Percentiles rank a stretch among this genome's conserved stretches.
phyloP scores from a whole-genome alignment of 2,113 vertebrate species.

The Romanogobio albipinnatus region DNA sequence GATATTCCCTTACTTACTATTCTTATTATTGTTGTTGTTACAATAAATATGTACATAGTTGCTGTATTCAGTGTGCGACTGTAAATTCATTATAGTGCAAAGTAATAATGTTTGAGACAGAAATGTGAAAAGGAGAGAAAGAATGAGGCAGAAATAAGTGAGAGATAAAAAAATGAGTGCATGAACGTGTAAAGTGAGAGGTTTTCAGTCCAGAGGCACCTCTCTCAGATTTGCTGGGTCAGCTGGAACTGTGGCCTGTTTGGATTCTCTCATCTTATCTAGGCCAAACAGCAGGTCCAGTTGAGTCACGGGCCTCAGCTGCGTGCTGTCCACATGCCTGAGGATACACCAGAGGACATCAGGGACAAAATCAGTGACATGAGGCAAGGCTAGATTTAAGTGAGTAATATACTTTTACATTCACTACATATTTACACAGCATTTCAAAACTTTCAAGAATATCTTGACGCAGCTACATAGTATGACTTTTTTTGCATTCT shows the following conservation, averaged over 20 bases:
- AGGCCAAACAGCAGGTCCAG: conserved; percentile 79
- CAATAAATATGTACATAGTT: neutral
- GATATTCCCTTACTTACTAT: too few relatives aligned
- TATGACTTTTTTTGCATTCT: too few relatives aligned
- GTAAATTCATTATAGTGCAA: conserved; percentile 2
- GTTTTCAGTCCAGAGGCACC: conserved; percentile 71
- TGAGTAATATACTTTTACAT: neutral
- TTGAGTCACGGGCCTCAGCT: conserved; percentile 77
- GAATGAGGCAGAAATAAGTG: neutral
- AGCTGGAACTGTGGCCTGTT: conserved; percentile 63
- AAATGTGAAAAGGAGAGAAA: neutral
- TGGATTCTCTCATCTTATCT: conserved; percentile 82
- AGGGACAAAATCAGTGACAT: conserved; percentile 20
- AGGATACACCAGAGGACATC: conserved; percentile 23
- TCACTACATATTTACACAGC: neutral
- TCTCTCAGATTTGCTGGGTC: conserved; percentile 58
- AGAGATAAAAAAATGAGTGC: neutral
- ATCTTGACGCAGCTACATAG: too few relatives aligned
- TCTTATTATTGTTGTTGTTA: neutral
- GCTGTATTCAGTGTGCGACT: neutral
- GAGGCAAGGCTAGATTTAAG: neutral
- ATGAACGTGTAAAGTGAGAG: neutral
- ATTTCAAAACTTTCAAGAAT: too few relatives aligned
- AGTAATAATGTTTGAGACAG: neutral
- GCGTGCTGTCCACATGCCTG: conserved; percentile 69